Conservation (phyloP, 2,888 invertebrate species). For the Marasmarcha lunaedactyla region DNA sequence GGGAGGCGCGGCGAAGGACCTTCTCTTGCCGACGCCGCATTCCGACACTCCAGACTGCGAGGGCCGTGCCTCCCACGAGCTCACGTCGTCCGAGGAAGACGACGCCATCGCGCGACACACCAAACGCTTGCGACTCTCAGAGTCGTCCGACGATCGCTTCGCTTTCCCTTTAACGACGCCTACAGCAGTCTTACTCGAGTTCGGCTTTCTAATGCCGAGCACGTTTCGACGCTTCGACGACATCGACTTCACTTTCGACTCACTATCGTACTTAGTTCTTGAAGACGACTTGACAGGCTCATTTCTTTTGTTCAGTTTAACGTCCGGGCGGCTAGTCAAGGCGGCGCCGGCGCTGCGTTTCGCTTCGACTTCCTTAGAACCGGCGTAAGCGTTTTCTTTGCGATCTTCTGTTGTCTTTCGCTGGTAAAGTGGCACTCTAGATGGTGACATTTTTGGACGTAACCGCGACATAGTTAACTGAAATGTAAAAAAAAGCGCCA, state of each 20-base stretch:
- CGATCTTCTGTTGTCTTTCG: slow-evolving; percentile 55
- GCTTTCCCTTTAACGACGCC: slow-evolving; percentile 35
- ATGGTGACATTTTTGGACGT: slow-evolving; percentile 45
- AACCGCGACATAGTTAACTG: slow-evolving; percentile 55
- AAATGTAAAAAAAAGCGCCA: slow-evolving; percentile 20
- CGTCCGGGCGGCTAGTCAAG: not conserved
- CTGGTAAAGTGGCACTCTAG: slow-evolving; percentile 41
- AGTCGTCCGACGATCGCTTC: slow-evolving; percentile 38
- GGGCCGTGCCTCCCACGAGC: slow-evolving; percentile 32
- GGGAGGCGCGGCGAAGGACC: slow-evolving; percentile 34
- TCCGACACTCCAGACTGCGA: slow-evolving; percentile 16
- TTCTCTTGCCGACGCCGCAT: slow-evolving; percentile 24
- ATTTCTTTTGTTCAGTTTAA: not conserved
- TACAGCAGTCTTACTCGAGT: slow-evolving; percentile 42
- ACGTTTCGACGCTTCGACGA: slow-evolving; percentile 31
- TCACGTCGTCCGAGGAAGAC: slow-evolving; percentile 50
- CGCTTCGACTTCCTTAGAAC: slow-evolving; percentile 38
- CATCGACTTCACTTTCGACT: not conserved
- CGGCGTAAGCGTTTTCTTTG: slow-evolving; percentile 57
- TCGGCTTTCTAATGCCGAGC: slow-evolving; percentile 53
- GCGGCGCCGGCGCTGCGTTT: slow-evolving; percentile 29
- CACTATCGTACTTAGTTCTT: not conserved
- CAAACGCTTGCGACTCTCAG: slow-evolving; percentile 24
- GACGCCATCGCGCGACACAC: slow-evolving; percentile 32
- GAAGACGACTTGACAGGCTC: not conserved